Evolutionary conservation across 1,140 invertebrate genomes (phyloP), one percentile per base, ranked within the genome.

Genomic region (Stratiolaelaps scimitus): DNA sequence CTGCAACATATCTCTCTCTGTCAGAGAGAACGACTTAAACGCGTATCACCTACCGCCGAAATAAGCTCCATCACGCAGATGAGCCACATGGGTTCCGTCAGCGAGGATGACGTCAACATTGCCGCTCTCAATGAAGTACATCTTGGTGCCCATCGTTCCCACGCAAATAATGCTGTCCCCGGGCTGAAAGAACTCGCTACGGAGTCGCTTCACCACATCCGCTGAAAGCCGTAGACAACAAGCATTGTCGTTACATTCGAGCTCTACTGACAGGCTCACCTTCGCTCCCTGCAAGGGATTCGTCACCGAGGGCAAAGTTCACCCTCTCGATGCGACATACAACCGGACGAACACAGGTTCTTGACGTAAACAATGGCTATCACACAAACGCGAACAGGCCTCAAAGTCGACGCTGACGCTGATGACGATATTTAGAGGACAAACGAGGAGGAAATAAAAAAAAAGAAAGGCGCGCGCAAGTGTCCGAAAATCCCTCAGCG

Each of bases 61-160:
- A 78, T 97, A 97, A 30, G 92, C 96, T 64, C 94, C 93, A 75
- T 98, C 94, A 64, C 89, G 92, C n/a, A 98, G 80, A 72, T 93
- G n/a, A 30, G 92, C 92, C n/a, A 98, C 92, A 76, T 96, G 92
- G 44, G 19, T 20, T 48, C 91, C 91, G 75, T 93, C 91, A 20
- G 86, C 87, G 85, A 94, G 94, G 45, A 92, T 88, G 72, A 98
- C 96, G 78, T 98, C 93, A 44, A 98, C 92, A 69, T 96, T 93
- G 65, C 92, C 94, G 79, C 97, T 92, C 80, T 97, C 92, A 72
- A 97, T 97, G 80, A 97, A 97, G 78, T 95, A 98, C 93, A 97
- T 98, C 80, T 97, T 97, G 72, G 86, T 92, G 71, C 93, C 79
- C 68, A 79, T 73, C 5, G 78, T 78, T 28, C 78, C 79, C 66